Evolutionary conservation across 2,888 invertebrate genomes (phyloP).

Genomic region (Chrysotoxum bicinctum): DNA sequence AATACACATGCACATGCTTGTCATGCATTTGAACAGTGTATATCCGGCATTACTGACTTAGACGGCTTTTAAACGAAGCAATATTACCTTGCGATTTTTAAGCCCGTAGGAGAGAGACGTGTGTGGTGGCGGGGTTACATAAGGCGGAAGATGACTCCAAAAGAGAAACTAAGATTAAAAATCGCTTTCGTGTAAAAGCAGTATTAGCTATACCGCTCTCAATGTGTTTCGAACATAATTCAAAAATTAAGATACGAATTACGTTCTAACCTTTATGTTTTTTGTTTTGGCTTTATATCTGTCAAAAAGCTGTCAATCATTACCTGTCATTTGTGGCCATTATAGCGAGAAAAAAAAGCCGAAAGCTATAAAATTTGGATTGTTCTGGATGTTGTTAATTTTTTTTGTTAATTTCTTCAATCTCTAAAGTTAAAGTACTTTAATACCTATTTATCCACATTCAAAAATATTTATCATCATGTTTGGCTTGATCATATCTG

Average conservation of each 20-base stretch:
- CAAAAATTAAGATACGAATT: background rate
- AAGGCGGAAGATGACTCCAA: too few relatives aligned
- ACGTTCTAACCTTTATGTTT: background rate
- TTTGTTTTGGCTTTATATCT: background rate
- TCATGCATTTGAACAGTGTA: too few relatives aligned
- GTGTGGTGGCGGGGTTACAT: too few relatives aligned
- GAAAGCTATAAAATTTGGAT: background rate
- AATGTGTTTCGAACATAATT: background rate
- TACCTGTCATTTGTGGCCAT: background rate
- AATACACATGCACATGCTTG: too few relatives aligned
- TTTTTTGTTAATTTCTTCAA: background rate
- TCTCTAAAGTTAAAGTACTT: background rate
- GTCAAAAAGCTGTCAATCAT: background rate
- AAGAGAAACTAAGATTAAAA: too few relatives aligned
- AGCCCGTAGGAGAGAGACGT: too few relatives aligned
- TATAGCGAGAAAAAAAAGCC: conserved; percentile 6
- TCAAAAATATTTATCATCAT: conserved; percentile 79
- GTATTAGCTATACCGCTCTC: too few relatives aligned
- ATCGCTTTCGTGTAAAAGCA: too few relatives aligned
- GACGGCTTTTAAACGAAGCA: too few relatives aligned
- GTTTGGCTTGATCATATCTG: conserved; percentile 92
- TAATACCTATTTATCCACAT: background rate
- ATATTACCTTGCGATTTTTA: too few relatives aligned
- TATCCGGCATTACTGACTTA: too few relatives aligned
- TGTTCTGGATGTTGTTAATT: conserved; percentile 7